phyloP scores from a whole-genome alignment of 2,797 vertebrate genomes.

The Accipiter minullus region DNA sequence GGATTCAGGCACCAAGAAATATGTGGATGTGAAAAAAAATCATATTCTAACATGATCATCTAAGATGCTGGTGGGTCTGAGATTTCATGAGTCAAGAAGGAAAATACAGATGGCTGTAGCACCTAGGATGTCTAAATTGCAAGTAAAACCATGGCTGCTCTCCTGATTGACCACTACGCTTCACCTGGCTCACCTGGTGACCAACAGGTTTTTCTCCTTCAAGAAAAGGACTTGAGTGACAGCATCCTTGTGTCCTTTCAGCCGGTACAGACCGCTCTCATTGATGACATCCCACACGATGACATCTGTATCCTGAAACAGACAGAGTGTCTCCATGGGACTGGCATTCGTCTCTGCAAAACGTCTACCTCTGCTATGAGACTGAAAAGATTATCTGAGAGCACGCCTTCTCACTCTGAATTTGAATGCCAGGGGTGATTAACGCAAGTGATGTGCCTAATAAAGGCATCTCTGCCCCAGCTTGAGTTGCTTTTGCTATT shows the following conservation, averaged over 20 bases:
- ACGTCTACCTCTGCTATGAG: not conserved
- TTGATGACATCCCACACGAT: constrained; percentile 98
- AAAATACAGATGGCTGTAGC: not conserved
- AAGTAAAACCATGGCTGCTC: not conserved
- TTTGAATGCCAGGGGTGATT: not conserved
- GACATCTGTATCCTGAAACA: constrained; percentile 90
- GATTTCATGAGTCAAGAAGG: not conserved
- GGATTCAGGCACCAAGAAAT: not conserved
- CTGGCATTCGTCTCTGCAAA: not conserved
- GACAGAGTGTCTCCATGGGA: not conserved
- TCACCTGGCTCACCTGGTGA: constrained; percentile 83
- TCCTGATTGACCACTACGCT: not conserved
- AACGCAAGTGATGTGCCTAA: not conserved
- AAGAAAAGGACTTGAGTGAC: constrained; percentile 89
- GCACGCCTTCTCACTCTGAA: not conserved
- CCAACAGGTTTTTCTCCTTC: constrained; percentile 88
- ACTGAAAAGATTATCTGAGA: not conserved
- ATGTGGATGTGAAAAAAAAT: not conserved
- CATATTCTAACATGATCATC: not conserved
- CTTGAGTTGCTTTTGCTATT: not conserved
- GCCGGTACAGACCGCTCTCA: constrained; percentile 92
- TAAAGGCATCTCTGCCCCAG: not conserved
- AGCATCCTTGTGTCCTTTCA: constrained; percentile 92
- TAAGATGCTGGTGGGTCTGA: not conserved
- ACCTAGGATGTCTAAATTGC: not conserved